Conservation (phyloP, 2,113 vertebrate genomes). For the Stomatorhinus ivindoensis region DNA sequence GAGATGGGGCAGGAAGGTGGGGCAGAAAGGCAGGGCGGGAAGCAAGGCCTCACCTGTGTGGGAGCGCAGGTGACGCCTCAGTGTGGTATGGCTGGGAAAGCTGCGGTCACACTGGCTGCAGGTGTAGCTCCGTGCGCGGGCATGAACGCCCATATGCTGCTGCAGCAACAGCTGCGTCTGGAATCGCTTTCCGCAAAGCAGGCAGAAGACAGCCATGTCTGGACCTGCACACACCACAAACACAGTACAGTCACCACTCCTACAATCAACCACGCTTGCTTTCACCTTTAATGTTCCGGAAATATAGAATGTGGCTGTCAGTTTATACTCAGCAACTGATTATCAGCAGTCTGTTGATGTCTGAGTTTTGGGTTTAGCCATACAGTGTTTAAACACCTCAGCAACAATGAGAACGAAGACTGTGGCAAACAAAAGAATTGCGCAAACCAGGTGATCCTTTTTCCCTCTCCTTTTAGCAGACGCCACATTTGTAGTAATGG, state of each 20-base stretch:
- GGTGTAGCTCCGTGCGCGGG: conserved; percentile 93
- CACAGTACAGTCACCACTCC: not conserved
- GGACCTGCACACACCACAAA: conserved; percentile 62
- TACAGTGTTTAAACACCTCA: not conserved
- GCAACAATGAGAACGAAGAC: not conserved
- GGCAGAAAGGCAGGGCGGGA: too few relatives aligned
- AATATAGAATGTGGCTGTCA: not conserved
- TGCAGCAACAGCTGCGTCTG: conserved; percentile 90
- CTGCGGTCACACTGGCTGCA: conserved; percentile 98
- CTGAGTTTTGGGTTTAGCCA: not conserved
- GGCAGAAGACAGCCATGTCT: conserved; percentile 97
- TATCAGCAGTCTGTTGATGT: not conserved
- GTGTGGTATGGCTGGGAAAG: conserved; percentile 95
- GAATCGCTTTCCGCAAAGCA: conserved; percentile 94
- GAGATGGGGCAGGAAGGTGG: not conserved
- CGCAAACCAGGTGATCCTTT: not conserved
- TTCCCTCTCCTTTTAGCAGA: not conserved
- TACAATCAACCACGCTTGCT: not conserved
- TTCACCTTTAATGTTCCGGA: not conserved
- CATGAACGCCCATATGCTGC: conserved; percentile 98
- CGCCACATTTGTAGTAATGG: not conserved
- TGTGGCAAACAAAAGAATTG: not conserved
- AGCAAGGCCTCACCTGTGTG: conserved; percentile 76
- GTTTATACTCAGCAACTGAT: not conserved
- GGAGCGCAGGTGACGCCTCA: conserved; percentile 94